Evolutionary conservation across 2,113 vertebrate genomes (phyloP), one percentile per base, ranked within the genome.

Genomic region (Anthoscopus minutus): DNA sequence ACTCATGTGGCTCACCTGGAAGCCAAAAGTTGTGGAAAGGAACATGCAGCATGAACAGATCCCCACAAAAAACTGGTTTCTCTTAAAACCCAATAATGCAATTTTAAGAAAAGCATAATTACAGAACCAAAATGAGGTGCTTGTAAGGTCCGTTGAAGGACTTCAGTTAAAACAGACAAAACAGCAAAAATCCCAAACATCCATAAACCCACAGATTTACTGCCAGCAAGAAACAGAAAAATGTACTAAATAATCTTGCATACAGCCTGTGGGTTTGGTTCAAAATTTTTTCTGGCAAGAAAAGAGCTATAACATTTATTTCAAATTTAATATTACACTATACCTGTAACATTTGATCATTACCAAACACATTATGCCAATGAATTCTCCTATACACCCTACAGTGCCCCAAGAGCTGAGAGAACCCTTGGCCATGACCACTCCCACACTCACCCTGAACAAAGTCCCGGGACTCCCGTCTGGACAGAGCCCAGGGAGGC

Each of bases 391-490:
- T 23, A 4, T 22, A 11, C 7, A 57, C 5, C 20, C 42, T 35
- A 23, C 13, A 33, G 24, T 2, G 5, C 11, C 13, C 35, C 15
- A 45, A 16, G 53, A 54, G 40, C 3, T 1, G 0, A 40, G 53
- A 23, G 48, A 64, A 30, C 21, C 40, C 40, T 42, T 16, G 12
- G 33, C 66, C 14, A 21, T 4, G 48, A 24, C 12, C 24, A 3
- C 4, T 48, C 14, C 13, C 3, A 4, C 7, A 42, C 11, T 5
- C 31, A 44, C 9, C 21, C 33, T 33, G 5, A 17, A 17, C 2
- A 1, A 44, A 67, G 7, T 3, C 23, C 24, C 71, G 38, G 1
- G 1, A 15, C 13, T 70, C 27, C 25, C 15, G 2, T 0, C 0
- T 1, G 13, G 42, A 16, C 3, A n/a, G 44, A 44, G 25, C 11